Conservation (phyloP, 2,113 vertebrate genomes). For the Myxocyprinus asiaticus region DNA sequence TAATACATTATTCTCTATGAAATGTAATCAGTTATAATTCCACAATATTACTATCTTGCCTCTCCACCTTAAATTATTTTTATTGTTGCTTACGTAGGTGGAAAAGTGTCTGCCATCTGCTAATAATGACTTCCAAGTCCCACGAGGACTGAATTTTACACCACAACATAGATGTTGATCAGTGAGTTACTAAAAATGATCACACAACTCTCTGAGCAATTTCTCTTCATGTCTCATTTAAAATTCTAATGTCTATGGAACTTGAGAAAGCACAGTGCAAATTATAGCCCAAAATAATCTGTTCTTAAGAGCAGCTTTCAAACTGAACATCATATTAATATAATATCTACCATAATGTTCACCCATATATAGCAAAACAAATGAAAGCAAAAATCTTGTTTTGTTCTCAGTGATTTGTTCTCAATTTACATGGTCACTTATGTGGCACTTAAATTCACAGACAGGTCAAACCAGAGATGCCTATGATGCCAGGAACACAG, state of each 20-base stretch:
- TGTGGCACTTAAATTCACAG: too few species aligned
- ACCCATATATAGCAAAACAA: too few species aligned
- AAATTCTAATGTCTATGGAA: constrained; percentile 3
- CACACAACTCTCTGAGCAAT: constrained; percentile 1
- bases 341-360: too few species aligned
- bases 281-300: not conserved
- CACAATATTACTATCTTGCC: not conserved
- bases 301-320: too few species aligned
- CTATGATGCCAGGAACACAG: too few species aligned
- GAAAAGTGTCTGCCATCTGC: constrained; percentile 33
- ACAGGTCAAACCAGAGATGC: too few species aligned
- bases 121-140: constrained; percentile 29
- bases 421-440: too few species aligned
- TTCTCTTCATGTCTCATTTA: constrained; percentile 20
- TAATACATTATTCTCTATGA: not conserved
- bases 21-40: not conserved
- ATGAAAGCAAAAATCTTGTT: too few species aligned
- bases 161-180: constrained; percentile 34
- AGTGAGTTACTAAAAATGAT: constrained; percentile 42
- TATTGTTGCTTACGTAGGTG: not conserved
- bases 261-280: not conserved
- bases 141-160: constrained; percentile 47
- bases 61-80: constrained; percentile 15
- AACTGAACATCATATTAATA: too few species aligned
- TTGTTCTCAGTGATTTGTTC: too few species aligned